Evolutionary conservation across 2,797 vertebrate genomes (phyloP).

Genomic region (Coluber constrictor): DNA sequence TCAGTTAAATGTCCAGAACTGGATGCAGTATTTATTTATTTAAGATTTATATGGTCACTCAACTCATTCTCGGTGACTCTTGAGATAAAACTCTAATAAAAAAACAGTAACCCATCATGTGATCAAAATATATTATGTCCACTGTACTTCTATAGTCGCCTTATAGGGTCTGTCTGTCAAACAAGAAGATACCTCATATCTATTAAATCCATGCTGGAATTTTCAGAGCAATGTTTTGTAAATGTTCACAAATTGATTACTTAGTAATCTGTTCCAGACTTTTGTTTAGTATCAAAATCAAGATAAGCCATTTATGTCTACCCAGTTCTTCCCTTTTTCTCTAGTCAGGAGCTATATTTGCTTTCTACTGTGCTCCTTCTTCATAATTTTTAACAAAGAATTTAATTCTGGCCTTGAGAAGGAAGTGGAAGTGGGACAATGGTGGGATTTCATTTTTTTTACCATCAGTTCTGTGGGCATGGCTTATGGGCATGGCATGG

Average conservation of each 20-base stretch:
- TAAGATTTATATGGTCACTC: background rate
- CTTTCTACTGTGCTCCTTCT: background rate
- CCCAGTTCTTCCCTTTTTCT: background rate
- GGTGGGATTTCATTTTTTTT: too few relatives aligned
- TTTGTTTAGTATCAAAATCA: background rate
- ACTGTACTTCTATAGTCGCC: background rate
- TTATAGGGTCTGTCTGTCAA: background rate
- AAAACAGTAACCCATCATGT: background rate
- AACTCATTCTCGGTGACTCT: background rate
- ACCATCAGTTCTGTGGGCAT: too few relatives aligned
- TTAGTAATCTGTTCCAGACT: background rate
- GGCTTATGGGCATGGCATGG: too few relatives aligned
- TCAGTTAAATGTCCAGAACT: background rate
- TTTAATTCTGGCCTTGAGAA: background rate
- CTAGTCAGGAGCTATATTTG: background rate
- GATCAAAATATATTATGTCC: background rate
- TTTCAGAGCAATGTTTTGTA: background rate
- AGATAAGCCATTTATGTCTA: background rate
- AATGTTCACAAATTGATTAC: background rate
- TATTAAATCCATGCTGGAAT: background rate
- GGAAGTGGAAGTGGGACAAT: background rate
- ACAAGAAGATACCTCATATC: background rate
- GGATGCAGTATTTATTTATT: background rate
- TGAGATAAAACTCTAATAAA: background rate
- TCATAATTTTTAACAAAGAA: background rate